A percentile compares a stretch with the other conserved stretches of the same genome.
Evolutionary conservation across 2,888 invertebrate species (phyloP).

Genomic region (Drosophila subquinaria): DNA sequence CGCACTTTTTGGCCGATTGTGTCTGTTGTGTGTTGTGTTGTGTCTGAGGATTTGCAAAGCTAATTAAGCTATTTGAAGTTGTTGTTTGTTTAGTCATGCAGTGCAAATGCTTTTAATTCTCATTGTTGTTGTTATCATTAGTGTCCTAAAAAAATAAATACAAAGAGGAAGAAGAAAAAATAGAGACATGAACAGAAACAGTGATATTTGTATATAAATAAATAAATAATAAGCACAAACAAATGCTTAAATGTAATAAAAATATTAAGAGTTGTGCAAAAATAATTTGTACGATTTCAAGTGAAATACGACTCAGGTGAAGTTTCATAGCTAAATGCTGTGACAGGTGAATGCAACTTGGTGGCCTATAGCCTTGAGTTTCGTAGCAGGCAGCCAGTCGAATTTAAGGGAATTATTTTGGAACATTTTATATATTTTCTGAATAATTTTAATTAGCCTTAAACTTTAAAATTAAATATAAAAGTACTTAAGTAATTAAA

Average conservation of each 20-base stretch:
- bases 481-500: slow-evolving; percentile 1
- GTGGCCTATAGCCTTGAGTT: slow-evolving; percentile 9
- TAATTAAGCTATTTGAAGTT: slow-evolving; percentile 72
- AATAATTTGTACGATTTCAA: slow-evolving; percentile 1
- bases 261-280: slow-evolving; percentile 25
- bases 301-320: not conserved
- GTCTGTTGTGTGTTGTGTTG: slow-evolving; percentile 10
- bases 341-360: slow-evolving; percentile 4
- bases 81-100: slow-evolving; percentile 59
- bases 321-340: slow-evolving; percentile 12
- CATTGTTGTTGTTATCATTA: slow-evolving; percentile 23
- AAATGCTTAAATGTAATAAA: slow-evolving; percentile 38
- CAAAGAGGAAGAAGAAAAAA: slow-evolving; percentile 1
- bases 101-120: slow-evolving; percentile 58
- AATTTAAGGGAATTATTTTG: not conserved
- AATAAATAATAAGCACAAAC: slow-evolving; percentile 17
- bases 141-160: slow-evolving; percentile 1
- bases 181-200: slow-evolving; percentile 5
- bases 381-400: not conserved
- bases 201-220: slow-evolving; percentile 1
- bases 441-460: not conserved
- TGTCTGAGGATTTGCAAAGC: slow-evolving; percentile 61
- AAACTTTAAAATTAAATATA: not conserved
- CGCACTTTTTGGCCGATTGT: slow-evolving; percentile 31
- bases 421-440: not conserved